These are phyloP conservation scores for Drosophila picticornis DNA, from an alignment of 2,888 invertebrate species.

Conservation along the genomic window DNA sequence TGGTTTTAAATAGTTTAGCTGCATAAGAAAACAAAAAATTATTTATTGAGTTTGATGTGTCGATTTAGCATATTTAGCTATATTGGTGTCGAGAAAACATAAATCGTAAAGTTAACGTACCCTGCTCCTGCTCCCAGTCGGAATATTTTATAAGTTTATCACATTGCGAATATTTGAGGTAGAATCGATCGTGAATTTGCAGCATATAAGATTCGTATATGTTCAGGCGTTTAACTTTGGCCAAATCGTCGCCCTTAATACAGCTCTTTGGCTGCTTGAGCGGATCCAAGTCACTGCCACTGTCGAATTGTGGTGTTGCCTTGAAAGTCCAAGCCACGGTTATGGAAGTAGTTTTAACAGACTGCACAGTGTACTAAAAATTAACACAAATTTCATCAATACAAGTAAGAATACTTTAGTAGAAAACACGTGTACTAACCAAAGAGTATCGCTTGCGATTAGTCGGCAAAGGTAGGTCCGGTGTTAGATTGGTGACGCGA, in stretches of 20 bases:
- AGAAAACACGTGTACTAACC: conserved; percentile 32
- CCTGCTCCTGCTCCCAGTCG: conserved; percentile 91
- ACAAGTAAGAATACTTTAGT: neutral
- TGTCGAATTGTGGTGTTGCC: conserved; percentile 87
- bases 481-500: conserved; percentile 92
- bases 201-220: conserved; percentile 94
- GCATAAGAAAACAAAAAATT: neutral
- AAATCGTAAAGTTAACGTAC: conserved; percentile 81
- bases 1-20: conserved; percentile 51
- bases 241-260: conserved; percentile 91
- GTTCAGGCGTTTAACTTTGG: conserved; percentile 92
- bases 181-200: conserved; percentile 95
- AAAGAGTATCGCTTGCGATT: conserved; percentile 87
- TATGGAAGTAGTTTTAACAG: conserved; percentile 92
- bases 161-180: conserved; percentile 91
- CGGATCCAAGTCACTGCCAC: conserved; percentile 85
- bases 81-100: neutral
- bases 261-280: conserved; percentile 89
- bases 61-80: neutral
- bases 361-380: conserved; percentile 91
- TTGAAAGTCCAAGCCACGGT: conserved; percentile 96
- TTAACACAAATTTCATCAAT: neutral
- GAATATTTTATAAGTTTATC: conserved; percentile 92
- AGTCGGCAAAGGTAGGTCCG: conserved; percentile 90
- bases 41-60: neutral